These are phyloP conservation scores for Wasmannia auropunctata DNA, from an alignment of 1,140 invertebrate genomes.

Conservation along the genomic window DNA sequence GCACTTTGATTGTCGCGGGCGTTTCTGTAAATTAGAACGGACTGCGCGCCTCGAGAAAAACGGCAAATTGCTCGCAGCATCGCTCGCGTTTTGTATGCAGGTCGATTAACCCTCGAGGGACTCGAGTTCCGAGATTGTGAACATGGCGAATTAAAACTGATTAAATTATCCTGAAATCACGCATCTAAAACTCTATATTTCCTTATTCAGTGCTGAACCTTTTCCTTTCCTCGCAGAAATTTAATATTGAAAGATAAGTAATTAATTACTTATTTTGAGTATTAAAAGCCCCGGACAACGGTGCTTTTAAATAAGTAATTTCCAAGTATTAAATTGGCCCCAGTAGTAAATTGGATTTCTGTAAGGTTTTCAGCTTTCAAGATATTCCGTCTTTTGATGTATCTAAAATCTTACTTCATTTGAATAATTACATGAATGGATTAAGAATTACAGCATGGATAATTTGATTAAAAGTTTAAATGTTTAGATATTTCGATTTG, in stretches of 20 bases:
- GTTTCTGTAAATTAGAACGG: constrained; percentile 53
- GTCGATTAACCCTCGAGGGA: constrained; percentile 49
- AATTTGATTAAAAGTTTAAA: neutral
- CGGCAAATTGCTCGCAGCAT: constrained; percentile 49
- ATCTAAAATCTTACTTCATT: neutral
- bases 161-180: constrained; percentile 21
- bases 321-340: too few species aligned
- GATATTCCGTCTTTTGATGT: neutral
- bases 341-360: too few species aligned
- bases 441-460: neutral
- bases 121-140: neutral
- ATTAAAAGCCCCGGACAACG: too few species aligned
- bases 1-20: constrained; percentile 50
- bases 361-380: neutral
- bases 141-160: neutral
- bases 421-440: neutral
- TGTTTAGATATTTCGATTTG: neutral
- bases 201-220: neutral
- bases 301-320: too few species aligned
- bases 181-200: neutral
- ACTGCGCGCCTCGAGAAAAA: constrained; percentile 50
- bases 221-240: too few species aligned
- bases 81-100: constrained; percentile 45
- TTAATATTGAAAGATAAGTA: too few species aligned
- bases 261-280: too few species aligned